phyloP scores from a whole-genome alignment of 2,113 vertebrate species.

The Pachypanchax playfairii region DNA sequence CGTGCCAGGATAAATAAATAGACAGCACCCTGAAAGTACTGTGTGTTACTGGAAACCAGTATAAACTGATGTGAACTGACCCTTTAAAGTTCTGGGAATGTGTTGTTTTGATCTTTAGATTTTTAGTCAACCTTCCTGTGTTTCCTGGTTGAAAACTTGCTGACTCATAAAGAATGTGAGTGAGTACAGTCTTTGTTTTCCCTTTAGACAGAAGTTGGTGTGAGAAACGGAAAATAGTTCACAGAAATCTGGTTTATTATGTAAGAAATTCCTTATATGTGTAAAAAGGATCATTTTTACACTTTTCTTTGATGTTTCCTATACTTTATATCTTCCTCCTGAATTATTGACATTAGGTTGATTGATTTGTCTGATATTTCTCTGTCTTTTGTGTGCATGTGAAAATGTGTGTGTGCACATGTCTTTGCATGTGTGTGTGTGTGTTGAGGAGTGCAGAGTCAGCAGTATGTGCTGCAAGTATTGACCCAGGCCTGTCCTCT shows the following conservation, averaged over 20 bases:
- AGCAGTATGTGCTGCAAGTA: conserved; percentile 72
- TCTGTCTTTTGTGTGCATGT: conserved; percentile 51
- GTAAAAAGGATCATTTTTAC: no score
- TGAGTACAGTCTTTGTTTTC: neutral
- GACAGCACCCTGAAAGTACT: neutral
- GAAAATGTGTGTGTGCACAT: conserved; percentile 43
- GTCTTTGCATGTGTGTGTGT: conserved; percentile 31
- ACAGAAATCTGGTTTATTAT: neutral
- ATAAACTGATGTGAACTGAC: neutral
- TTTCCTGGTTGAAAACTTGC: neutral
- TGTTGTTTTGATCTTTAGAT: neutral
- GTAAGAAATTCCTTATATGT: neutral
- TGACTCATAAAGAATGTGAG: neutral
- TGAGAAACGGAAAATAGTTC: neutral
- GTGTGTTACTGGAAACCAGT: no score
- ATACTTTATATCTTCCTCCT: conserved; percentile 17
- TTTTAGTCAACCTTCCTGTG: neutral
- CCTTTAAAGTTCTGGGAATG: fast-evolving
- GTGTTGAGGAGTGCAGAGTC: conserved; percentile 68
- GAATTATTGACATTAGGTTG: conserved; percentile 55
- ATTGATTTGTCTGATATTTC: conserved; percentile 63
- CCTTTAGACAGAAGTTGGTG: neutral
- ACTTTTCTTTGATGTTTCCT: conserved; percentile 18
- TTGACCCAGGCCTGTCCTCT: conserved; percentile 77
- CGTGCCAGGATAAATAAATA: no score